A percentile compares a stretch with the other conserved stretches of the same genome.
Evolutionary conservation across 2,113 vertebrate species (phyloP).

Genomic region (Nothobranchius furzeri): DNA sequence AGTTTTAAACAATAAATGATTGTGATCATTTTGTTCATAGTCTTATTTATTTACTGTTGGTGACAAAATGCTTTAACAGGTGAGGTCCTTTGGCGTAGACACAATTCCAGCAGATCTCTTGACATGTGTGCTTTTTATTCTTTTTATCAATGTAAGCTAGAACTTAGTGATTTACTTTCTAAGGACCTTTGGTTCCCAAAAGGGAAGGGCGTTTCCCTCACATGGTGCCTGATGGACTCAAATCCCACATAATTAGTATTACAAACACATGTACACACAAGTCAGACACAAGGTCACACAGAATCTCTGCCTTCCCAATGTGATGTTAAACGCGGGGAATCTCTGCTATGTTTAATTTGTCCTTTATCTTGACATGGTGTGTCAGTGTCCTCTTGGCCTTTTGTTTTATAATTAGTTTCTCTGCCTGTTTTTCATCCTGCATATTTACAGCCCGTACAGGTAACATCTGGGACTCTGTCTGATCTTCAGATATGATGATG

Average conservation of each 20-base stretch:
- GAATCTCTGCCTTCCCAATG: slow-evolving; percentile 5
- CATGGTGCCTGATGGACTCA: background rate
- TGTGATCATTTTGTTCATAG: too few relatives aligned
- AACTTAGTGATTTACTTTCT: background rate
- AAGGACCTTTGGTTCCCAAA: background rate
- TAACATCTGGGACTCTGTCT: slow-evolving; percentile 31
- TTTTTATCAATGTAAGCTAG: background rate
- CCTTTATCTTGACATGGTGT: slow-evolving; percentile 47
- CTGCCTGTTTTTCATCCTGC: background rate
- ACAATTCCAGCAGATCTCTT: too few relatives aligned
- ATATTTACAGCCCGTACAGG: slow-evolving; percentile 48
- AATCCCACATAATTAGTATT: slow-evolving; percentile 1
- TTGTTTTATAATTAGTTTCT: slow-evolving; percentile 21
- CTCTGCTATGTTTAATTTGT: slow-evolving; percentile 34
- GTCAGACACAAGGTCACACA: slow-evolving; percentile 26
- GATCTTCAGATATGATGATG: background rate
- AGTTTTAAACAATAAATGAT: too few relatives aligned
- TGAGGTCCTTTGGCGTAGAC: too few relatives aligned
- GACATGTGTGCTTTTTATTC: too few relatives aligned
- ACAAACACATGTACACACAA: slow-evolving; percentile 8
- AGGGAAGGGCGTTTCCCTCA: background rate
- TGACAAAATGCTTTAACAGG: too few relatives aligned
- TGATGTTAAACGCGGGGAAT: slow-evolving; percentile 46
- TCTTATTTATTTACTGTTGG: too few relatives aligned
- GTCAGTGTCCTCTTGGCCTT: slow-evolving; percentile 27